phyloP scores from a whole-genome alignment of 2,113 vertebrate species.

The Fulica atra region DNA sequence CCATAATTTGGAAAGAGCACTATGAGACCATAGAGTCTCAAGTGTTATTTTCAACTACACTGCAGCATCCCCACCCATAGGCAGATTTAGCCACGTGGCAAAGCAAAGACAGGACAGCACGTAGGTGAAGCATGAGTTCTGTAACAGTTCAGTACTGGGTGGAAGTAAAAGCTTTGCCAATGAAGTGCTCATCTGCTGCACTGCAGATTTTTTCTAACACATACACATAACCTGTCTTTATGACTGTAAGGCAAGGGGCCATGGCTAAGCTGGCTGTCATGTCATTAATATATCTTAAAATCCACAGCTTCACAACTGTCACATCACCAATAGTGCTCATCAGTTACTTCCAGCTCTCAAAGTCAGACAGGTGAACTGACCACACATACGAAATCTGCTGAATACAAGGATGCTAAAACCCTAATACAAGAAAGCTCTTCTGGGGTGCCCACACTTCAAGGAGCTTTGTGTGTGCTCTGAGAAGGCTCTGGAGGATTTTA shows the following conservation, averaged over 20 bases:
- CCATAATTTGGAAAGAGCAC: neutral
- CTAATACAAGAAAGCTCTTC: neutral
- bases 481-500: neutral
- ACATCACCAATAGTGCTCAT: neutral
- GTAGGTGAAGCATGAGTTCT: neutral
- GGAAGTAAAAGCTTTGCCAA: too few relatives aligned
- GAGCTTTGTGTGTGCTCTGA: neutral
- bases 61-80: neutral
- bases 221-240: neutral
- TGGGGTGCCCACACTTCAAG: neutral
- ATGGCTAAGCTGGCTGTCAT: neutral
- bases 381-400: accelerated
- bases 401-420: neutral
- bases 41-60: neutral
- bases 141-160: neutral
- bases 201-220: neutral
- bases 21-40: neutral
- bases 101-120: neutral
- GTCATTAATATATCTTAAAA: neutral
- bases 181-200: neutral
- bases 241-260: neutral
- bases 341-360: neutral
- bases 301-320: neutral
- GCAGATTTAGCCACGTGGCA: neutral
- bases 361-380: neutral